Evolutionary conservation across 2,888 invertebrate genomes (phyloP).

Genomic region (Seira sanloemensis): DNA sequence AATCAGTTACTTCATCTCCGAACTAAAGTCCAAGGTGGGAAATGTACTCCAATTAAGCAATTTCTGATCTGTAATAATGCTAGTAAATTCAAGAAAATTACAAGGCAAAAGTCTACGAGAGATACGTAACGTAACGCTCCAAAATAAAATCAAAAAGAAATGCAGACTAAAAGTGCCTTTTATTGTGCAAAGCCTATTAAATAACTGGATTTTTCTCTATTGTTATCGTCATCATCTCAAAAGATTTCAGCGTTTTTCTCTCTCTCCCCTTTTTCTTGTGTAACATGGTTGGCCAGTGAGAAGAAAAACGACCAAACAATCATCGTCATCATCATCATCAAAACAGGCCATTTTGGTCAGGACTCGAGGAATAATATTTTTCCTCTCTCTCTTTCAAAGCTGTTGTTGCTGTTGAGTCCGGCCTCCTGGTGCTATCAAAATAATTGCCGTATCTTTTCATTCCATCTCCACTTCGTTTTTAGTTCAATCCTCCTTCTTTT

Average conservation of each 20-base stretch:
- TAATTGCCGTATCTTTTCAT: slow-evolving; percentile 73
- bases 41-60: neutral
- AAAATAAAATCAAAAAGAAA: no score
- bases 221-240: slow-evolving; percentile 33
- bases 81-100: no score
- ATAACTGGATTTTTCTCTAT: slow-evolving; percentile 51
- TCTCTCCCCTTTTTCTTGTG: slow-evolving; percentile 7
- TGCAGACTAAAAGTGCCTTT: neutral
- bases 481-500: neutral
- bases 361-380: slow-evolving; percentile 39
- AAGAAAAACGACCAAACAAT: slow-evolving; percentile 21
- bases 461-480: slow-evolving; percentile 50
- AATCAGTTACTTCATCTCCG: no score
- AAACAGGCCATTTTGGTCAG: slow-evolving; percentile 73
- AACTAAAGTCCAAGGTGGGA: no score
- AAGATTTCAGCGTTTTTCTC: neutral
- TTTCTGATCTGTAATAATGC: no score
- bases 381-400: slow-evolving; percentile 1
- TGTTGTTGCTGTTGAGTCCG: slow-evolving; percentile 66
- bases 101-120: no score
- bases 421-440: slow-evolving; percentile 74
- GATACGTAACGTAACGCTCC: no score
- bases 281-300: slow-evolving; percentile 43
- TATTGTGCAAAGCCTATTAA: neutral
- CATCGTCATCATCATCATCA: slow-evolving; percentile 39